Evolutionary conservation across 2,888 invertebrate genomes (phyloP), one percentile per base, ranked within the genome.

Genomic region (Brachypalpus laphriformis): DNA sequence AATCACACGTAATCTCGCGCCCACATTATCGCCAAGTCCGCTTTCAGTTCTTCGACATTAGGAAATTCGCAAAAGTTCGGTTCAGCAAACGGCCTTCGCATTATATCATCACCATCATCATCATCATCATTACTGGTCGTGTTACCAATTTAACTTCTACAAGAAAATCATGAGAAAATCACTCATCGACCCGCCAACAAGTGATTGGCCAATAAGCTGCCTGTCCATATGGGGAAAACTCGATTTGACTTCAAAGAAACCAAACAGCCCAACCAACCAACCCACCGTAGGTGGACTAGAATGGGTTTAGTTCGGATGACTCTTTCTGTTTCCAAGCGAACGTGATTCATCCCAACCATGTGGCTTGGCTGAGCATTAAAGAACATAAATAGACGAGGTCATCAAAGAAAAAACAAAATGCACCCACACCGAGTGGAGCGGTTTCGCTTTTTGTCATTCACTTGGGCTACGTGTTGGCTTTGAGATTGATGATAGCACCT

Each of bases 31-130:
- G 9, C n/a, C 1, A 47, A n/a, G 47, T 57, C 68, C 76, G 59
- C 45, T 51, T 56, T 11, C 4, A 45, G 74, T 63, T 76, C 56
- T 77, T 72, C 72, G 61, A 72, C 56, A 68, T 78, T 66, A 47
- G 59, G 72, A 78, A 68, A 72, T 61, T 54, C 51, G 31, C 31
- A 66, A 72, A 54, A 47, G 28, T 31, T 47, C 49, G 31, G 59
- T 68, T 76, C 68, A 76, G 66, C 22, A 76, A 76, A 68, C 47
- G 61, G 78, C 82, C 82, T 83, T 83, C 72, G 31, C 61, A 68
- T 66, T 76, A 68, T 66, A 66, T 72, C 65, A 72, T 63, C 54
- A 45, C 18, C 49, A 28, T 42, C 68, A 40, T 11, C 63, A 40
- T 11, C 63, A 61, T 57, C 45, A 56, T 51, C 6, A 54, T 34